phyloP scores from a whole-genome alignment of 2,113 vertebrate species.

The Vidua macroura region DNA sequence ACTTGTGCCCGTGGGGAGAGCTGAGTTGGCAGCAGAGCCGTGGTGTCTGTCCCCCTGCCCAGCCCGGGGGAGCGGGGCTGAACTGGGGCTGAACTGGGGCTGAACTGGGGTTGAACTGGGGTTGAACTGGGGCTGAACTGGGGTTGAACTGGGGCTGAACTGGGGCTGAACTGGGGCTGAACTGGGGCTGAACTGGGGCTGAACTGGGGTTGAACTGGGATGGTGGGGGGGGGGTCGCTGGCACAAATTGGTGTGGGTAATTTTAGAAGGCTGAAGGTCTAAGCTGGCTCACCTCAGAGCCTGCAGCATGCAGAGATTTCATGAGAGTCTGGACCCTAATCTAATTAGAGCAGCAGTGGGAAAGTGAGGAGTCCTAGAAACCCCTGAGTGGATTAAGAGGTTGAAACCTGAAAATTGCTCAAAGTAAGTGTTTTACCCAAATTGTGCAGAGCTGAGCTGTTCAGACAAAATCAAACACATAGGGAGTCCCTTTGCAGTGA shows the following conservation, averaged over 20 bases:
- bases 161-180: rapidly evolving
- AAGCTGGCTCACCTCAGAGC: not conserved
- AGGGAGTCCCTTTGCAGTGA: not conserved
- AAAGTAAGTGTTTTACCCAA: not conserved
- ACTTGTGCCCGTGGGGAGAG: not conserved
- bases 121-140: not conserved
- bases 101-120: not conserved
- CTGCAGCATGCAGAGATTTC: not conserved
- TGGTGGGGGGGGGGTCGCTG: not conserved
- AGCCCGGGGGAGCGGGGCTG: rapidly evolving
- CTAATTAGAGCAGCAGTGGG: not conserved
- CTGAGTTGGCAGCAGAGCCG: not conserved
- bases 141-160: too few species aligned
- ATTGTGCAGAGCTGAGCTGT: not conserved
- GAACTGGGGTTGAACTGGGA: not conserved
- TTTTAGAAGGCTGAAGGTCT: slow-evolving; percentile 20
- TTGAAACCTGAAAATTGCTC: not conserved
- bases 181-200: not conserved
- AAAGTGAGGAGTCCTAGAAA: slow-evolving; percentile 27
- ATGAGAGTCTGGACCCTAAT: not conserved
- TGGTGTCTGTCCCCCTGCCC: not conserved
- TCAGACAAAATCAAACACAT: rapidly evolving
- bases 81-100: not conserved
- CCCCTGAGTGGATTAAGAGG: slow-evolving; percentile 27
- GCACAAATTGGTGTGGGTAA: not conserved